phyloP scores from a whole-genome alignment of 1,140 invertebrate genomes.

The Lysiphlebus fabarum region DNA sequence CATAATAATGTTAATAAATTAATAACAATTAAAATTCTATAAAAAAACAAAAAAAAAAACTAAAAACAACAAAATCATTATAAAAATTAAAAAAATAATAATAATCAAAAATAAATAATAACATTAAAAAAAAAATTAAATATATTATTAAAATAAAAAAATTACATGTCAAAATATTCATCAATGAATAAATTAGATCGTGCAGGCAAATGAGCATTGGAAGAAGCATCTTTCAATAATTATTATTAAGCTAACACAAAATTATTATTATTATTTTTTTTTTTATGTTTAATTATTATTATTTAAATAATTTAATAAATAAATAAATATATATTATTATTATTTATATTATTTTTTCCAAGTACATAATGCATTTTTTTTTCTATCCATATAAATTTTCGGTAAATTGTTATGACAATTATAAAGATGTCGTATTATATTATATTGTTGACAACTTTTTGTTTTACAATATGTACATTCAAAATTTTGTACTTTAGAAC shows the following conservation, averaged over 20 bases:
- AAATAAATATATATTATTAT: neutral
- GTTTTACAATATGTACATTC: conserved; percentile 59
- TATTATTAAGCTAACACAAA: too few species aligned
- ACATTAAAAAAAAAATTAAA: too few species aligned
- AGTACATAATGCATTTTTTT: neutral
- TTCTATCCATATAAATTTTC: conserved; percentile 4
- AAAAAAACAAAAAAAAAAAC: neutral
- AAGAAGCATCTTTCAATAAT: too few species aligned
- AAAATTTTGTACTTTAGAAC: conserved; percentile 66
- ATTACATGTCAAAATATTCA: too few species aligned
- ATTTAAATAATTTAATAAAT: neutral
- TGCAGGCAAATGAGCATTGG: too few species aligned
- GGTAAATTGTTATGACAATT: conserved; percentile 30
- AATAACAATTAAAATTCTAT: conserved; percentile 1
- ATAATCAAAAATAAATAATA: too few species aligned
- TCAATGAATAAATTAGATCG: too few species aligned
- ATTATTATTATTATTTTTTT: too few species aligned
- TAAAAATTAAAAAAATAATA: too few species aligned
- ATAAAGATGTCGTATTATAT: conserved; percentile 39
- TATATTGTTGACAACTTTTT: conserved; percentile 42
- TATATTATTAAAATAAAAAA: too few species aligned
- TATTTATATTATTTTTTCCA: neutral
- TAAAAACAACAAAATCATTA: neutral
- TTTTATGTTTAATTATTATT: too few species aligned
- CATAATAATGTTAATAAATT: neutral